These are phyloP conservation scores for Spinus pinus DNA, from an alignment of 2,797 vertebrate genomes.

Conservation along the genomic window DNA sequence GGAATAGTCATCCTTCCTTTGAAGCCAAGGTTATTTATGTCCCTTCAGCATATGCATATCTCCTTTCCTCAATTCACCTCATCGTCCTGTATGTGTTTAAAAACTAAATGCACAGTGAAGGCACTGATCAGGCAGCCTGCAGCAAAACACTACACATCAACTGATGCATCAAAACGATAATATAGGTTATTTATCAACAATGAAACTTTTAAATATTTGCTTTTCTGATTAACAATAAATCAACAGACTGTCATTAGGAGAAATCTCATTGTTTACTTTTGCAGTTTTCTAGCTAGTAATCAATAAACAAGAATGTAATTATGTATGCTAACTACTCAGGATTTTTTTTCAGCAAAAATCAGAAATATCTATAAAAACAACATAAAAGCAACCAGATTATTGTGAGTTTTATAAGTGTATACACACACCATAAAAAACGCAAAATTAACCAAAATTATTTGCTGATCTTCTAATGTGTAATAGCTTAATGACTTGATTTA, in stretches of 20 bases:
- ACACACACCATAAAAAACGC: background rate
- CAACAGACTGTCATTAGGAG: background rate
- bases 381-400: background rate
- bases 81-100: background rate
- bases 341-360: background rate
- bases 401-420: background rate
- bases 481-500: background rate
- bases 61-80: background rate
- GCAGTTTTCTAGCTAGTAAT: background rate
- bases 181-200: background rate
- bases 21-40: background rate
- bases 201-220: slow-evolving; percentile 26
- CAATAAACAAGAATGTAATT: background rate
- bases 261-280: background rate
- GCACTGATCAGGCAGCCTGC: slow-evolving; percentile 28
- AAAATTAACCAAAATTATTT: background rate
- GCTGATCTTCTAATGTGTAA: background rate
- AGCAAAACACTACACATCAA: slow-evolving; percentile 3
- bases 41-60: background rate
- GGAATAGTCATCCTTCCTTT: background rate
- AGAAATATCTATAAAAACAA: background rate
- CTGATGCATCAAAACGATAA: slow-evolving; percentile 12
- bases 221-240: background rate
- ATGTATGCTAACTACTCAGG: background rate
- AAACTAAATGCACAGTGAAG: background rate